Evolutionary conservation across 2,888 invertebrate genomes (phyloP).

Genomic region (Candidula unifasciata): DNA sequence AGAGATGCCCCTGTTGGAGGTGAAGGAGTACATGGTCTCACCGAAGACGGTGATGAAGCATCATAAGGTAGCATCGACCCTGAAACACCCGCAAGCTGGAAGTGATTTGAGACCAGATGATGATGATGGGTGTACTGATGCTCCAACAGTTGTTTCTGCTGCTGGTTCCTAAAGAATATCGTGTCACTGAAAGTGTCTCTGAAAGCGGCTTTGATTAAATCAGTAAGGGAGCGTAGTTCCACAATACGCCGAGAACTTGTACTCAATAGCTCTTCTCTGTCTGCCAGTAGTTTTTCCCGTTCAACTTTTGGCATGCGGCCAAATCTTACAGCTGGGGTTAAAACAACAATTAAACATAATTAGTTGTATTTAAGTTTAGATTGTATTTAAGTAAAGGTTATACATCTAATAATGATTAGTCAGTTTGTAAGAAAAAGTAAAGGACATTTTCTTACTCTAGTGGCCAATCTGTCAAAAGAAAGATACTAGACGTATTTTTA

Average conservation of each 20-base stretch:
- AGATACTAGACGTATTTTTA: no score
- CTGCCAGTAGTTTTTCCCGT: slow-evolving; percentile 70
- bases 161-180: slow-evolving; percentile 52
- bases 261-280: slow-evolving; percentile 68
- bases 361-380: background rate
- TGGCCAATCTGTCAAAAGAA: no score
- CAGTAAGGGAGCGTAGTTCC: slow-evolving; percentile 68
- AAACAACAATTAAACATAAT: no score
- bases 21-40: slow-evolving; percentile 13
- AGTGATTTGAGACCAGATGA: background rate
- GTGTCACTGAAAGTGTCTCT: slow-evolving; percentile 57
- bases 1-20: background rate
- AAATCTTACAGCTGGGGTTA: slow-evolving; percentile 69
- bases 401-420: background rate
- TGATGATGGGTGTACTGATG: slow-evolving; percentile 18
- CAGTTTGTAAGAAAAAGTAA: no score
- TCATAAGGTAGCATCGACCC: slow-evolving; percentile 4
- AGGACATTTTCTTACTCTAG: no score
- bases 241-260: slow-evolving; percentile 64
- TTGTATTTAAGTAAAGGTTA: background rate
- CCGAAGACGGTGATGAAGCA: background rate
- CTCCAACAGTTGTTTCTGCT: slow-evolving; percentile 33
- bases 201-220: slow-evolving; percentile 70
- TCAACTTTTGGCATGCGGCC: slow-evolving; percentile 74
- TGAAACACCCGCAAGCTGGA: background rate